These are phyloP conservation scores for Silurus glanis DNA, from an alignment of 2,113 vertebrate species.

Conservation along the genomic window DNA sequence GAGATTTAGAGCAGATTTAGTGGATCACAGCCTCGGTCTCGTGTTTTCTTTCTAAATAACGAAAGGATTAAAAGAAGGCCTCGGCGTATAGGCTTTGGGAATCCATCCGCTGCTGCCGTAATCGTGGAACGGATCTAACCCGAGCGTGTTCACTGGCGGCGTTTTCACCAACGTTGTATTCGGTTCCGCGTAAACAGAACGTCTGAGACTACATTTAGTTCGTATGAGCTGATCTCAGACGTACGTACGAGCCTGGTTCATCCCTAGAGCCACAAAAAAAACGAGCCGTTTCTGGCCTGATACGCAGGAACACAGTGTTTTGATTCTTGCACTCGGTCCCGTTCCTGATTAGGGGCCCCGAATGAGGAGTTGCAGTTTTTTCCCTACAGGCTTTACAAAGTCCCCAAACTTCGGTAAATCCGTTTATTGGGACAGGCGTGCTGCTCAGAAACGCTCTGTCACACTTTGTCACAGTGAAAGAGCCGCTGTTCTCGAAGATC, in stretches of 20 bases:
- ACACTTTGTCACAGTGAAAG: constrained; percentile 33
- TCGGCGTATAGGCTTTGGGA: not conserved
- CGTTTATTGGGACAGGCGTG: constrained; percentile 54
- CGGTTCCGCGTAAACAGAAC: not conserved
- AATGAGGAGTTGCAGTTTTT: constrained; percentile 34
- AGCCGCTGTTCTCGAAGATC: constrained; percentile 18
- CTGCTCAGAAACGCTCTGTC: constrained; percentile 48
- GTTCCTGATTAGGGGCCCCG: constrained; percentile 50
- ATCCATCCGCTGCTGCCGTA: not conserved
- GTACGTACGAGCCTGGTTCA: not conserved
- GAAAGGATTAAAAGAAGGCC: not conserved
- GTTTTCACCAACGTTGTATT: not conserved
- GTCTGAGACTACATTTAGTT: not conserved
- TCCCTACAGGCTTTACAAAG: constrained; percentile 23
- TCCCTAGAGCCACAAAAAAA: not conserved
- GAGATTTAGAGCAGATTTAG: constrained; percentile 42
- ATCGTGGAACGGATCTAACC: not conserved
- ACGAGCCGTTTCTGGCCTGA: constrained; percentile 7
- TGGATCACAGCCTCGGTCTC: constrained; percentile 33
- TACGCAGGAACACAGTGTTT: constrained; percentile 41
- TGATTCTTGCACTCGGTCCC: constrained; percentile 50
- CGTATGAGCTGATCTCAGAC: not conserved
- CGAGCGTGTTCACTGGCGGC: not conserved
- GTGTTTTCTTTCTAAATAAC: constrained; percentile 51
- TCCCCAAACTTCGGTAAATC: constrained; percentile 49